A percentile compares a stretch with the other conserved stretches of the same genome.
Conservation (phyloP, 2,113 vertebrate genomes). For the Alethe diademata region DNA sequence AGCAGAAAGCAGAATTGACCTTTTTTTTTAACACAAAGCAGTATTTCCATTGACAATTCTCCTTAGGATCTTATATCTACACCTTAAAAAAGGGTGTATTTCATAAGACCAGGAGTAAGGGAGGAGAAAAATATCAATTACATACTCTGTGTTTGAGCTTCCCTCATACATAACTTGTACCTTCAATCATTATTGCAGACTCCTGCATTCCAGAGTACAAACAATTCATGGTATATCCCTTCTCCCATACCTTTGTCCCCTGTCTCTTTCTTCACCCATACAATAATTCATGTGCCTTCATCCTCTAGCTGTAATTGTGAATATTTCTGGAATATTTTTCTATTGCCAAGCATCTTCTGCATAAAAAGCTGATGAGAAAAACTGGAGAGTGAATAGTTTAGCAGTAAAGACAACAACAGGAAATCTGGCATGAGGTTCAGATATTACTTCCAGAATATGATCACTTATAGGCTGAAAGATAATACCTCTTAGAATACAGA, state of each 20-base stretch:
- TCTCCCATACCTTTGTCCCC: neutral
- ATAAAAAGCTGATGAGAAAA: neutral
- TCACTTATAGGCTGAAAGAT: neutral
- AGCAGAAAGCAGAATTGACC: neutral
- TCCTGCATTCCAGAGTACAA: neutral
- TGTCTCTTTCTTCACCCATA: neutral
- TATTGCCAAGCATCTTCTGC: neutral
- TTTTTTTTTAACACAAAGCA: neutral
- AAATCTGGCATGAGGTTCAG: neutral
- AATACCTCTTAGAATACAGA: neutral
- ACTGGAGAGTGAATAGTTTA: neutral
- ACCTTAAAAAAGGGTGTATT: neutral
- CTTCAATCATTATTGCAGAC: neutral
- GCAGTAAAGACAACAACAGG: neutral
- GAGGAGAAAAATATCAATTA: neutral
- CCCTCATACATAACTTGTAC: neutral
- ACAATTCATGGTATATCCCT: neutral
- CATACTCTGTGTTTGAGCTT: neutral
- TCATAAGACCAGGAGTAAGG: neutral
- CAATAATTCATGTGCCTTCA: neutral
- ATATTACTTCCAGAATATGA: neutral
- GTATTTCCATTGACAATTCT: neutral
- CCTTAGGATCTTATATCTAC: neutral
- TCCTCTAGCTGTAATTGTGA: neutral
- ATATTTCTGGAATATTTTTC: neutral